Percentiles rank a stretch among this genome's conserved stretches.
Evolutionary conservation across 1,140 invertebrate species (phyloP).

Genomic region (Pemphigus obesinymphae): DNA sequence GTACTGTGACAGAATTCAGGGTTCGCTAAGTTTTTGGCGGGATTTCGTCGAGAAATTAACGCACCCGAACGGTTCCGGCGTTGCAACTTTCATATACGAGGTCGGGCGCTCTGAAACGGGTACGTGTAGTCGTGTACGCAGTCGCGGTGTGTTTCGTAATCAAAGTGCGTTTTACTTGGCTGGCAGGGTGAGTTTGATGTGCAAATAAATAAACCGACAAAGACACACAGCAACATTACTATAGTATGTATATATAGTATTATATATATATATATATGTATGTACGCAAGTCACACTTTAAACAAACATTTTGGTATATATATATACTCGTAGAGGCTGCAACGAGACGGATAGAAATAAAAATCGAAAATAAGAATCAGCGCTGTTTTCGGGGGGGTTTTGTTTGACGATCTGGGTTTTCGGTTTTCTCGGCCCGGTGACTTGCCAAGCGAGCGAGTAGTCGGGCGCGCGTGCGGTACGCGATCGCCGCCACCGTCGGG

Average conservation of each 20-base stretch:
- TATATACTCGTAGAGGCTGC: no score
- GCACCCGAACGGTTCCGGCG: neutral
- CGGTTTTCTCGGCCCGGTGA: neutral
- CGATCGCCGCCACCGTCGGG: no score
- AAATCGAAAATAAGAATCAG: no score
- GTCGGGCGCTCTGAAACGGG: no score
- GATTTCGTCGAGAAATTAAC: neutral
- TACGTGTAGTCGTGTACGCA: neutral
- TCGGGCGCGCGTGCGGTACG: neutral
- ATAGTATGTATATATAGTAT: no score
- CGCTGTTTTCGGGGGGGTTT: neutral
- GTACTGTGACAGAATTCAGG: neutral
- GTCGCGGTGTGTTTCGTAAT: neutral
- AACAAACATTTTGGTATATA: conserved; percentile 29
- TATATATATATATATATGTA: no score
- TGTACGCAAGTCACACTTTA: neutral
- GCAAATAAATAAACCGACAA: conserved; percentile 12
- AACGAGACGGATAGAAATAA: neutral
- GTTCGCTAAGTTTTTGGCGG: neutral
- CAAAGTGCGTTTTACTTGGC: conserved; percentile 1
- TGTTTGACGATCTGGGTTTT: neutral
- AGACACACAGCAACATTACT: neutral
- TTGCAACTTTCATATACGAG: neutral
- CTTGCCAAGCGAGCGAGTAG: neutral
- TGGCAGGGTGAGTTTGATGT: neutral